Conservation (phyloP, 2,113 vertebrate genomes). For the Propithecus coquereli region DNA sequence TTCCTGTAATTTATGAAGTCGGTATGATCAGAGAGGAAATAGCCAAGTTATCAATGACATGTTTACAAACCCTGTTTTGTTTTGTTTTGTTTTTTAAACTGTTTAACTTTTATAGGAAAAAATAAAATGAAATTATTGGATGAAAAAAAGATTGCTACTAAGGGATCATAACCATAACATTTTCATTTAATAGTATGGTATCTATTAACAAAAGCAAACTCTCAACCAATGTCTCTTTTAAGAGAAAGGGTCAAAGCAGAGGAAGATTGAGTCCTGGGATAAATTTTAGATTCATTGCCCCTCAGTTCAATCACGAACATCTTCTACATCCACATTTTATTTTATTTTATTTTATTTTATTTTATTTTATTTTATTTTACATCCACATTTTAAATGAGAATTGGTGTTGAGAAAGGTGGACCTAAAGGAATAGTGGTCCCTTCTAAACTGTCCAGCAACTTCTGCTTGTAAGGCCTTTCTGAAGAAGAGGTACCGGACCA, state of each 20-base stretch:
- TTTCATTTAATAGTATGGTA: neutral
- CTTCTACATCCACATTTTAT: neutral
- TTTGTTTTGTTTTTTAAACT: slow-evolving; percentile 31
- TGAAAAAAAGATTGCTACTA: neutral
- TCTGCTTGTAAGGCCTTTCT: neutral
- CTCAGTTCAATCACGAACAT: neutral
- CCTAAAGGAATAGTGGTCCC: neutral
- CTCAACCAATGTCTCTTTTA: neutral
- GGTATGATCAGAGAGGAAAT: slow-evolving; percentile 47
- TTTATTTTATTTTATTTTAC: too few relatives aligned
- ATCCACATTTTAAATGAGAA: neutral
- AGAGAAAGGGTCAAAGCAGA: neutral
- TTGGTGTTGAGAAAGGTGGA: neutral
- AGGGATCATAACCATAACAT: neutral
- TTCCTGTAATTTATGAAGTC: slow-evolving; percentile 44
- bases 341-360: too few relatives aligned
- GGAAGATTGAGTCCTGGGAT: neutral
- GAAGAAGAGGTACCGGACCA: neutral
- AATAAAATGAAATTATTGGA: neutral
- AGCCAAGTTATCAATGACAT: neutral
- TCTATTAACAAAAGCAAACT: neutral
- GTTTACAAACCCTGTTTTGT: slow-evolving; percentile 15
- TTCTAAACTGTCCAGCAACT: neutral
- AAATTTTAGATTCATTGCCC: neutral
- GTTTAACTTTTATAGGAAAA: neutral